A percentile compares a stretch with the other conserved stretches of the same genome.
phyloP scores from a whole-genome alignment of 1,140 invertebrate genomes.

The Ditylenchus dipsaci region DNA sequence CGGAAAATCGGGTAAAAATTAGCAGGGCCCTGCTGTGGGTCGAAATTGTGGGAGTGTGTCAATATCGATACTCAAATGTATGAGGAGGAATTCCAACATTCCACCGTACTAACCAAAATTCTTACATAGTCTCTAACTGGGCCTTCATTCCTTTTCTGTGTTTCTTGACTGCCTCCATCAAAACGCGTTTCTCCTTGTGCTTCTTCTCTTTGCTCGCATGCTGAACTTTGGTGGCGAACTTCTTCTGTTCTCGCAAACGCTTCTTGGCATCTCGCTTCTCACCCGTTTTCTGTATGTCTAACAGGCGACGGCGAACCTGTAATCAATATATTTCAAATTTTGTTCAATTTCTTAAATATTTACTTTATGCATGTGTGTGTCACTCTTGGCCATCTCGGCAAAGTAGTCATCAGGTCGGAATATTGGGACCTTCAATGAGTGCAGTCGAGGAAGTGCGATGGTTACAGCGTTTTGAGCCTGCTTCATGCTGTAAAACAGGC shows the following conservation, averaged over 20 bases:
- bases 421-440: conserved; percentile 36
- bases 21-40: too few species aligned
- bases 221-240: conserved; percentile 75
- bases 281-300: conserved; percentile 76
- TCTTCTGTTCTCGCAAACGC: conserved; percentile 80
- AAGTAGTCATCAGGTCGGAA: conserved; percentile 83
- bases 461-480: conserved; percentile 48
- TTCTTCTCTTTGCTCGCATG: conserved; percentile 74
- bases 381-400: conserved; percentile 96
- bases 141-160: conserved; percentile 57
- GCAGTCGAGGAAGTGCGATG: conserved; percentile 41
- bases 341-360: background rate
- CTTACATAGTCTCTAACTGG: conserved; percentile 44
- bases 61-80: too few species aligned
- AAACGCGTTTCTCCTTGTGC: conserved; percentile 71
- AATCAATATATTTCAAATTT: background rate
- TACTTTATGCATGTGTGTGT: conserved; percentile 92
- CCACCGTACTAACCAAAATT: too few species aligned
- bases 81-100: too few species aligned
- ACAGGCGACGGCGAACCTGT: conserved; percentile 73
- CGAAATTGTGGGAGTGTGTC: too few species aligned
- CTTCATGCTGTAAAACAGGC: conserved; percentile 45
- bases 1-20: too few species aligned
- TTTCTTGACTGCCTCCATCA: conserved; percentile 62
- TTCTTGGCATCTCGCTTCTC: conserved; percentile 81